Conservation (phyloP, 92 coral and sea anemone genomes). For the Paragorgia papillata region DNA sequence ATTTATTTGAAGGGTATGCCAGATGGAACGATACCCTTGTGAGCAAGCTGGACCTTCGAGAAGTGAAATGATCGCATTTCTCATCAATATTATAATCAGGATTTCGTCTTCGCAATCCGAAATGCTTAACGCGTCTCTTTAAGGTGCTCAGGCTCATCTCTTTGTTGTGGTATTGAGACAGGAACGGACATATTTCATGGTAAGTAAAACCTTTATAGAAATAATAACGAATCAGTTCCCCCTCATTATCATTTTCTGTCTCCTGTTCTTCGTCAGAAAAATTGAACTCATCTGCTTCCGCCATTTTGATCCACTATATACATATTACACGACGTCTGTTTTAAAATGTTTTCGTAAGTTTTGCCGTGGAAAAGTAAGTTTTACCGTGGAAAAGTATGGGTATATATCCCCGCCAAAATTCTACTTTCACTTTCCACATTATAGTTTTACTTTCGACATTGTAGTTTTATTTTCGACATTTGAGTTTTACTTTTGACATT, state of each 20-base stretch:
- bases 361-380: too few relatives aligned
- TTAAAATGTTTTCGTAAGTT: too few relatives aligned
- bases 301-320: conserved; percentile 39
- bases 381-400: too few relatives aligned
- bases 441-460: too few relatives aligned
- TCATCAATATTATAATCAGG: conserved; percentile 38
- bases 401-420: too few relatives aligned
- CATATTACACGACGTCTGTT: too few relatives aligned
- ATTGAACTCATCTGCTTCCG: not conserved
- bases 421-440: too few relatives aligned
- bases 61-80: conserved; percentile 41
- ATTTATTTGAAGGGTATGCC: conserved; percentile 54
- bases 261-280: conserved; percentile 12
- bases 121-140: conserved; percentile 35
- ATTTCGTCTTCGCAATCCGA: conserved; percentile 43
- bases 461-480: too few relatives aligned
- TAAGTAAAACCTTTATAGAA: conserved; percentile 38
- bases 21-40: conserved; percentile 60
- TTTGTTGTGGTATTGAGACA: conserved; percentile 49
- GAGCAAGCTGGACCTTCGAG: conserved; percentile 55
- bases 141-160: conserved; percentile 51
- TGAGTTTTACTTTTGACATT: too few relatives aligned
- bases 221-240: conserved; percentile 21
- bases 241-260: conserved; percentile 10
- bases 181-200: conserved; percentile 39